Conservation (phyloP, 2,888 invertebrate species). For the Sthenelais limicola region DNA sequence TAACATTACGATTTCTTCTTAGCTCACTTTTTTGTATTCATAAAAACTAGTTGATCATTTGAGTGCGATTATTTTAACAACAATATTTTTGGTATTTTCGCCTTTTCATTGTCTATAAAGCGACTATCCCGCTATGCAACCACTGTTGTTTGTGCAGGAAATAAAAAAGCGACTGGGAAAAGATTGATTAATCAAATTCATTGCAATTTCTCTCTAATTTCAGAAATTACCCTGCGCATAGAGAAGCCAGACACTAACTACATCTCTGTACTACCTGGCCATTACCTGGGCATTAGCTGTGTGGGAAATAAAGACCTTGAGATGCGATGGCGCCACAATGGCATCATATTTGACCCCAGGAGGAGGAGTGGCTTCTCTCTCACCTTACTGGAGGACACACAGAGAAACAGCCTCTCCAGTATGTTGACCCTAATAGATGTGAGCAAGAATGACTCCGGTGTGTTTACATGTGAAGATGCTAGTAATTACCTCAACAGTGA, state of each 20-base stretch:
- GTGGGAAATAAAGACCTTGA: not conserved
- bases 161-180: too few species aligned
- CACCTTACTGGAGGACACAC: constrained; percentile 17
- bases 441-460: not conserved
- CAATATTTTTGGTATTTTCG: too few species aligned
- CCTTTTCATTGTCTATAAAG: too few species aligned
- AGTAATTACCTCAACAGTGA: constrained; percentile 7
- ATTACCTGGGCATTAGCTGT: constrained; percentile 7
- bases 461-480: constrained; percentile 19
- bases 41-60: too few species aligned
- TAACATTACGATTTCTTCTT: too few species aligned
- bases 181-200: too few species aligned
- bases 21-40: too few species aligned
- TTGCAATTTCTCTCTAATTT: too few species aligned
- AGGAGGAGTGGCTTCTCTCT: not conserved
- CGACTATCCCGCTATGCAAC: too few species aligned
- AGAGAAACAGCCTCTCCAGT: not conserved
- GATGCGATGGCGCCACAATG: constrained; percentile 19
- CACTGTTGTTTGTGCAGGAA: too few species aligned
- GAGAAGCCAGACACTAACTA: constrained; percentile 1
- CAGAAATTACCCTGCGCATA: constrained; percentile 5
- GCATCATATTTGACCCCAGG: constrained; percentile 14
- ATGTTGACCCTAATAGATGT: not conserved
- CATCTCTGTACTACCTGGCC: not conserved
- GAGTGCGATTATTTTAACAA: too few species aligned